These are phyloP conservation scores for Hydrolagus affinis DNA, from an alignment of 2,113 vertebrate genomes.

Conservation along the genomic window DNA sequence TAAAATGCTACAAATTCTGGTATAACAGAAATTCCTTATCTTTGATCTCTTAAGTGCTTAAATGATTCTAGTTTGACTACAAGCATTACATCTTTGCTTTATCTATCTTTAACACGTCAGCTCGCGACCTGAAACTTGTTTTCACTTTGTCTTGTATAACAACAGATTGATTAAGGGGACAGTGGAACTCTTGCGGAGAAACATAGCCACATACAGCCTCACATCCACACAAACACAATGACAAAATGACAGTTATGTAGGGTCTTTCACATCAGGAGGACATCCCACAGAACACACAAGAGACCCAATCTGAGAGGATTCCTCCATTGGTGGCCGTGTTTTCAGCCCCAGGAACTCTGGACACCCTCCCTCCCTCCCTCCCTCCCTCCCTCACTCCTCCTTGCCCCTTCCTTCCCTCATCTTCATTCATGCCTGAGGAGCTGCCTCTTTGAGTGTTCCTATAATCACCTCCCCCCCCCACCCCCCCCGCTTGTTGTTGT, in stretches of 20 bases:
- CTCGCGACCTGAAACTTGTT: neutral
- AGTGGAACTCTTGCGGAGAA: neutral
- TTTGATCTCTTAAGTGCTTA: neutral
- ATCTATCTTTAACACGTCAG: neutral
- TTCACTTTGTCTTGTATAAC: neutral
- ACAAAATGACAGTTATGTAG: too few species aligned
- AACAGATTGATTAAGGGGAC: neutral
- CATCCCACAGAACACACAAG: neutral
- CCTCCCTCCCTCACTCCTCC: too few species aligned
- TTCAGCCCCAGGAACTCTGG: too few species aligned
- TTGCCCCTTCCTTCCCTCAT: too few species aligned
- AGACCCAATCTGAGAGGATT: neutral
- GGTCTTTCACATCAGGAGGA: too few species aligned
- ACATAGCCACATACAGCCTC: neutral
- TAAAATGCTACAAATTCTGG: neutral
- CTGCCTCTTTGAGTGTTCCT: too few species aligned
- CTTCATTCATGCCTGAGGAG: too few species aligned
- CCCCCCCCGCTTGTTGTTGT: too few species aligned
- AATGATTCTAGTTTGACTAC: neutral
- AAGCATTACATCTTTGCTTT: neutral
- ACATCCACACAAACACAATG: conserved; percentile 5
- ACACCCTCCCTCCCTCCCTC: too few species aligned
- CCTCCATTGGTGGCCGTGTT: too few species aligned
- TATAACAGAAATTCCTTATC: neutral
- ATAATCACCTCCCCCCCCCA: too few species aligned